phyloP scores from a whole-genome alignment of 2,888 invertebrate genomes.

The Xestia ashworthii region DNA sequence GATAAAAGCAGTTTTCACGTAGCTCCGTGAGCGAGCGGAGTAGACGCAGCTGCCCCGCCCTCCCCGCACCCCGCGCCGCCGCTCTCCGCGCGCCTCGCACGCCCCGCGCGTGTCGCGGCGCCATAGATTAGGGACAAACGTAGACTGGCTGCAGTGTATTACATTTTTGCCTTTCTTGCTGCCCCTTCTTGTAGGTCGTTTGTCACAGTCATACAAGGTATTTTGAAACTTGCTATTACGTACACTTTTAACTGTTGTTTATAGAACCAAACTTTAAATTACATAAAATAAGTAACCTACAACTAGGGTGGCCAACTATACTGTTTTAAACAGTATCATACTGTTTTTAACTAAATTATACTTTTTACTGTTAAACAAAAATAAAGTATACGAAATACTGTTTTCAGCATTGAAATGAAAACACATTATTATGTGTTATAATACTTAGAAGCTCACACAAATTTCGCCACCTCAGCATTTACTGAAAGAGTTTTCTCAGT shows the following conservation, averaged over 20 bases:
- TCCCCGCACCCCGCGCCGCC: conserved; percentile 69
- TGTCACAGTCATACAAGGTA: not conserved
- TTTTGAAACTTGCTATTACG: not conserved
- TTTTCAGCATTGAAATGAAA: too few species aligned
- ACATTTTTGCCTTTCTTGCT: conserved; percentile 12
- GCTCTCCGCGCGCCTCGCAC: conserved; percentile 71
- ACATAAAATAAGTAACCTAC: too few species aligned
- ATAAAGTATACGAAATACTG: too few species aligned
- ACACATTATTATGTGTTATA: too few species aligned
- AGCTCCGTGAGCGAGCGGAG: conserved; percentile 83
- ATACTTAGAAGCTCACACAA: too few species aligned
- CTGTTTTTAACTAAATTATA: too few species aligned
- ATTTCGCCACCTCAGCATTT: too few species aligned
- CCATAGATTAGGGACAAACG: conserved; percentile 72
- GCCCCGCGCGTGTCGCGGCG: conserved; percentile 87
- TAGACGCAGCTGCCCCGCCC: conserved; percentile 88
- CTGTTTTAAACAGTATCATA: too few species aligned
- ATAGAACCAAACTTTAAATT: not conserved
- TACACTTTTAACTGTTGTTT: too few species aligned
- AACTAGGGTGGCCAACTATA: too few species aligned
- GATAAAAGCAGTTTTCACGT: conserved; percentile 86
- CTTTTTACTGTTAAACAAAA: too few species aligned
- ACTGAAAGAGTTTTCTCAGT: too few species aligned
- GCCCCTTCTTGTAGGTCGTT: conserved; percentile 9
- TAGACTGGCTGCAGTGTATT: not conserved